Evolutionary conservation across 2,797 vertebrate genomes (phyloP).

Genomic region (Lutjanus campechanus): DNA sequence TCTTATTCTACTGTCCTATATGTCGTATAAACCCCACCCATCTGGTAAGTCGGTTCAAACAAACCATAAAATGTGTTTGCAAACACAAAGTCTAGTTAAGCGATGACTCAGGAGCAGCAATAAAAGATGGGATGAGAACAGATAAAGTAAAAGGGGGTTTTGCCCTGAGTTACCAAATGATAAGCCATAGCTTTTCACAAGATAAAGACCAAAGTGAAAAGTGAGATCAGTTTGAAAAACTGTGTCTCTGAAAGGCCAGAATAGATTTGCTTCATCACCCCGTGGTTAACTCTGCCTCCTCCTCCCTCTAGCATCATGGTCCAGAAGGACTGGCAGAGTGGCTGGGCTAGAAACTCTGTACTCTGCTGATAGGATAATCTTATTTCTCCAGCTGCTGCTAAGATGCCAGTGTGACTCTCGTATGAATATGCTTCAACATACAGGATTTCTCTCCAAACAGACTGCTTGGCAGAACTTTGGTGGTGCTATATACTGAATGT

Average conservation of each 20-base stretch:
- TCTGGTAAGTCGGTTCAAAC: constrained; percentile 38
- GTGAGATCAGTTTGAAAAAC: constrained; percentile 51
- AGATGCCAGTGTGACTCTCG: constrained; percentile 61
- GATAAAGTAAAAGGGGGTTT: constrained; percentile 10
- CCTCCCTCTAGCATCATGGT: constrained; percentile 42
- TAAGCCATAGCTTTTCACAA: constrained; percentile 60
- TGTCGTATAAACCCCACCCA: constrained; percentile 8
- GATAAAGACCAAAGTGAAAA: constrained; percentile 53
- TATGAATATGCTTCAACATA: constrained; percentile 62
- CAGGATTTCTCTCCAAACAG: constrained; percentile 63
- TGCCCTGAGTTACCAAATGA: constrained; percentile 55
- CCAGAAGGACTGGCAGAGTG: constrained; percentile 57
- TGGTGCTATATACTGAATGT: constrained; percentile 77
- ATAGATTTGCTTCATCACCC: constrained; percentile 62
- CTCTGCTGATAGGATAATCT: constrained; percentile 77
- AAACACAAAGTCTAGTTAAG: constrained; percentile 44
- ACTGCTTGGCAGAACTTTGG: constrained; percentile 65
- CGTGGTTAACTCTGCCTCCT: constrained; percentile 44
- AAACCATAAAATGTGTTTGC: constrained; percentile 47
- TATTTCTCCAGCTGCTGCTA: constrained; percentile 74
- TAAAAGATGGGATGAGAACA: constrained; percentile 40
- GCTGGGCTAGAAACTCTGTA: constrained; percentile 62
- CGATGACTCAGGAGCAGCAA: constrained; percentile 36
- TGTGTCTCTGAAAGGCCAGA: constrained; percentile 57
- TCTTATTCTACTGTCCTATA: constrained; percentile 19